These are phyloP conservation scores for Gnathonemus longibarbis DNA, from an alignment of 2,113 vertebrate genomes.

Conservation along the genomic window DNA sequence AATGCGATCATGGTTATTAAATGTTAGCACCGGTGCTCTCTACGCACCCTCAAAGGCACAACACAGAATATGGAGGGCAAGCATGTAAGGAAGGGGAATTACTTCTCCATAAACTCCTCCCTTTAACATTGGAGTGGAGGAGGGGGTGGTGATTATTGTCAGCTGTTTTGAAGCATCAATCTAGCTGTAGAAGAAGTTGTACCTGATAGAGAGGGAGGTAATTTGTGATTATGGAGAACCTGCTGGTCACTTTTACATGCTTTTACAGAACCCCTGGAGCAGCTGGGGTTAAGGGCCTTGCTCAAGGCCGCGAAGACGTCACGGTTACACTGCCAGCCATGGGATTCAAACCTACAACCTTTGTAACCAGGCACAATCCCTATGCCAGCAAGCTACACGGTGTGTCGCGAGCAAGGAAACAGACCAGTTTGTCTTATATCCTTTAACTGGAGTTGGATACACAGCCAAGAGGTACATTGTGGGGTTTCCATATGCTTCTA, in stretches of 20 bases:
- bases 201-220: background rate
- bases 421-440: background rate
- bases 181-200: background rate
- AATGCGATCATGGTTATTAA: background rate
- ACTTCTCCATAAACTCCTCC: background rate
- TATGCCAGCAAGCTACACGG: background rate
- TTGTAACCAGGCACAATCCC: background rate
- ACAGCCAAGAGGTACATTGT: background rate
- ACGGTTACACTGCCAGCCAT: background rate
- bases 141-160: background rate
- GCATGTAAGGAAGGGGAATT: background rate
- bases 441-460: background rate
- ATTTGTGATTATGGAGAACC: background rate
- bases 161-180: background rate
- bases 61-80: background rate
- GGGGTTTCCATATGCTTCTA: background rate
- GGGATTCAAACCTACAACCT: background rate
- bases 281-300: background rate
- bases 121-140: background rate
- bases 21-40: background rate
- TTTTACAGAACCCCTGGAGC: background rate
- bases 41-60: background rate
- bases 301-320: background rate
- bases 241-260: background rate
- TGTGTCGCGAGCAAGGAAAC: background rate